These are phyloP conservation scores for Chloropsis hardwickii DNA, from an alignment of 2,113 vertebrate genomes.

Conservation along the genomic window DNA sequence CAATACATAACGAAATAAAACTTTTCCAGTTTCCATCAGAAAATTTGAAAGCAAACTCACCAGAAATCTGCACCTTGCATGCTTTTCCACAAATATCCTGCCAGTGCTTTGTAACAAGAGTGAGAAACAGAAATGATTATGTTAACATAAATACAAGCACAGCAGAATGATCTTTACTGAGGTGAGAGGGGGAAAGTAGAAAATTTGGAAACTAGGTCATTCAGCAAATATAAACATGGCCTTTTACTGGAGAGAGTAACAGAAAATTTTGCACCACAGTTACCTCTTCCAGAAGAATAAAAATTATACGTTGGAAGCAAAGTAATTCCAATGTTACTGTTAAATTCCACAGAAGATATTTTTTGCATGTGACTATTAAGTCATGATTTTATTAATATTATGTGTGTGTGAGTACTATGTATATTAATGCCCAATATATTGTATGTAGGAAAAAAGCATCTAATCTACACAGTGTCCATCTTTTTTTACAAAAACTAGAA, in stretches of 20 bases:
- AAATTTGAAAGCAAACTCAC: background rate
- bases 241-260: background rate
- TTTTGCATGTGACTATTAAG: background rate
- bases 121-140: background rate
- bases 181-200: background rate
- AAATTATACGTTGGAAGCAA: background rate
- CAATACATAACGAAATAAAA: background rate
- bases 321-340: background rate
- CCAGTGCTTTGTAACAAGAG: background rate
- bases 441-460: background rate
- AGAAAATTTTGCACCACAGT: background rate
- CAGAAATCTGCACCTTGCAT: background rate
- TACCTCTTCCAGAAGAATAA: background rate
- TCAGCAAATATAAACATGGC: background rate
- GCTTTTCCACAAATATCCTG: background rate
- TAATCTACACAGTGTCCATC: background rate
- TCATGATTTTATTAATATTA: background rate
- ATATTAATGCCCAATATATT: background rate
- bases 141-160: background rate
- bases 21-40: background rate
- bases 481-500: background rate
- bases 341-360: background rate
- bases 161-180: background rate
- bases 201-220: constrained; percentile 14
- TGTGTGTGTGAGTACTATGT: background rate